These are phyloP conservation scores for Trichomalopsis sarcophagae DNA, from an alignment of 1,140 invertebrate species.

Conservation along the genomic window DNA sequence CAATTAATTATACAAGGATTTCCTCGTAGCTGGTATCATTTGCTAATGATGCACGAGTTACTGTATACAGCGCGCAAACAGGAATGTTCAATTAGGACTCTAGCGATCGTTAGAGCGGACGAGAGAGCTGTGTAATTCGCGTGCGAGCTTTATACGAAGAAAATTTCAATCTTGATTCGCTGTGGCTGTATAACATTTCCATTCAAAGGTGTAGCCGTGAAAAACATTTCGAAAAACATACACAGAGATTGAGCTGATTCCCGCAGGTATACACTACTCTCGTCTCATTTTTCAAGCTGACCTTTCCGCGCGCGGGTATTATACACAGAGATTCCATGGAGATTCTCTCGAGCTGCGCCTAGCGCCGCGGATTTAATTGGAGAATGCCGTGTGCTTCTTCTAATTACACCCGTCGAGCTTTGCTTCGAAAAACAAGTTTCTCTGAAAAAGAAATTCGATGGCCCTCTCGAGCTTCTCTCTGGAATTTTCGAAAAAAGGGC, in stretches of 20 bases:
- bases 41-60: background rate
- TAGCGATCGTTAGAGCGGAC: background rate
- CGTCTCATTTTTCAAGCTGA: background rate
- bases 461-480: too few species aligned
- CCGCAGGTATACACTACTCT: background rate
- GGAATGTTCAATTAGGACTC: background rate
- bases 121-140: background rate
- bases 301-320: background rate
- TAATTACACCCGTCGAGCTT: slow-evolving; percentile 2
- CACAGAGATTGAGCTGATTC: background rate
- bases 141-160: background rate
- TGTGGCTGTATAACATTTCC: background rate
- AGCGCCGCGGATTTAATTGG: background rate
- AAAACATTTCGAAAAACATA: background rate
- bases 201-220: background rate
- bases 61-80: background rate
- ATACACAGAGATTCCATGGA: slow-evolving; percentile 12
- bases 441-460: background rate
- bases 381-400: slow-evolving; percentile 27
- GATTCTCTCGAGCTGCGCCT: background rate
- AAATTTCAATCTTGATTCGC: background rate
- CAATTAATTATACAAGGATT: background rate
- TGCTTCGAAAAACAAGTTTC: slow-evolving; percentile 1
- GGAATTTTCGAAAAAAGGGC: too few species aligned
- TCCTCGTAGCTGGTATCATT: background rate